phyloP scores from a whole-genome alignment of 2,113 vertebrate genomes.

The Turnix velox region DNA sequence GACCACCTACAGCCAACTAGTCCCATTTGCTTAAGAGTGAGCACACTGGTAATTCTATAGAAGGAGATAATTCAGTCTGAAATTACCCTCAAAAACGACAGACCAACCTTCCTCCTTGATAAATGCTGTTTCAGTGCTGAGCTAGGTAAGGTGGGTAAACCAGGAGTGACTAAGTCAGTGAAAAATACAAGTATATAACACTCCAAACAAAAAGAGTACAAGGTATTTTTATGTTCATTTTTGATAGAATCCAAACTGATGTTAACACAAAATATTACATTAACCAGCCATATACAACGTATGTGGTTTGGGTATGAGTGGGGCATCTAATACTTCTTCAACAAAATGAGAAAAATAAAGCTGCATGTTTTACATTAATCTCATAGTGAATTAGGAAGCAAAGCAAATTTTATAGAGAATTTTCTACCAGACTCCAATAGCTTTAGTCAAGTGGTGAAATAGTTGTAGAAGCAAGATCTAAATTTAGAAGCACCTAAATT shows the following conservation, averaged over 20 bases:
- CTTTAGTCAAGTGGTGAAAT: background rate
- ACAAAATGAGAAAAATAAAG: background rate
- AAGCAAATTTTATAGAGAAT: background rate
- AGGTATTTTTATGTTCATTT: background rate
- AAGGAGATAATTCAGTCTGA: background rate
- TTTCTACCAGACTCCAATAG: background rate
- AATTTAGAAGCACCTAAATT: background rate
- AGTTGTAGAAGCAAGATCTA: background rate
- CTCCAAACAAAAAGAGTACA: background rate
- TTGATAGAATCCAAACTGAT: background rate
- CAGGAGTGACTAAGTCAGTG: background rate
- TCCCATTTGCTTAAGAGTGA: background rate
- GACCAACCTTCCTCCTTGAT: background rate
- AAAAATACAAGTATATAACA: background rate
- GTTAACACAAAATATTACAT: background rate
- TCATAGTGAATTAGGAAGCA: background rate
- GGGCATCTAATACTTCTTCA: background rate
- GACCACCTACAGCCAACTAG: background rate
- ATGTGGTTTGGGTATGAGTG: background rate
- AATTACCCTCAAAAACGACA: background rate
- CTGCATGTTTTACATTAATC: background rate
- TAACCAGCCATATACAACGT: background rate
- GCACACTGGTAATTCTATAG: background rate
- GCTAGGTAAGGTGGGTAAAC: background rate
- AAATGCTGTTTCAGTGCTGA: background rate